Base-by-base conservation (phyloP, 2,888 invertebrate genomes). In the Uropetala carovei region DNA sequence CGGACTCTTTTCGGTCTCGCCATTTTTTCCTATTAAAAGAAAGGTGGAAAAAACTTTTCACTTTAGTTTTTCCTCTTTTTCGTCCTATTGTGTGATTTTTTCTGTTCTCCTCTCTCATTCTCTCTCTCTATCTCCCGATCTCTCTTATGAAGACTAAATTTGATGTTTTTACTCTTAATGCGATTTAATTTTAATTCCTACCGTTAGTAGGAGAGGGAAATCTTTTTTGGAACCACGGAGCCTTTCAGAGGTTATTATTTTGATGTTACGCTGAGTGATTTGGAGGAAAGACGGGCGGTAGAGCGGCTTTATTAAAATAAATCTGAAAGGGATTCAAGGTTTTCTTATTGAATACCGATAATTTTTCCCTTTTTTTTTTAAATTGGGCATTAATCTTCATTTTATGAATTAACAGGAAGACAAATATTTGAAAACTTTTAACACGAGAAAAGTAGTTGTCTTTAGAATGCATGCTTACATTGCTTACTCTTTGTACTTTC, bases 201-300 rank as follows among this genome's bases (percentile, higher is more conserved):
- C 27, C 18, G 22, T 13, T 27, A 14, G 13, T 18, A 3, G 7
- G 18, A 68, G 68, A 68, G 0, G 68, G 9, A 22, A 68, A 9
- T 75, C 75, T 75, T 27, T 43, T 43, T 43, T 43, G 43, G 43
- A 5, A 43, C 43, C 43, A 22, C 27, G 75, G 75, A 22, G 75
- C 75, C 75, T 11, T 43, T 43, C 18, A 68, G 68, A 22, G 68
- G 75, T 75, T 75, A 75, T 75, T 75, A 75, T 27, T 75, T 75
- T 27, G 75, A 22, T 13, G 27, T 75, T 75, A 27, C 75, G 7
- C 13, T 27, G 75, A 75, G 75, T 68, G 27, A 75, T 75, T 75
- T 13, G 14, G 27, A 1, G 75, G 22, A 75, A 75, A 27, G 43
- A 43, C 43, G 43, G 43, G 43, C 43, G 43, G 43, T 43, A 43